A percentile compares a stretch with the other conserved stretches of the same genome.
phyloP scores from a whole-genome alignment of 1,140 invertebrate genomes.

The Holcopasites calliopsidis region DNA sequence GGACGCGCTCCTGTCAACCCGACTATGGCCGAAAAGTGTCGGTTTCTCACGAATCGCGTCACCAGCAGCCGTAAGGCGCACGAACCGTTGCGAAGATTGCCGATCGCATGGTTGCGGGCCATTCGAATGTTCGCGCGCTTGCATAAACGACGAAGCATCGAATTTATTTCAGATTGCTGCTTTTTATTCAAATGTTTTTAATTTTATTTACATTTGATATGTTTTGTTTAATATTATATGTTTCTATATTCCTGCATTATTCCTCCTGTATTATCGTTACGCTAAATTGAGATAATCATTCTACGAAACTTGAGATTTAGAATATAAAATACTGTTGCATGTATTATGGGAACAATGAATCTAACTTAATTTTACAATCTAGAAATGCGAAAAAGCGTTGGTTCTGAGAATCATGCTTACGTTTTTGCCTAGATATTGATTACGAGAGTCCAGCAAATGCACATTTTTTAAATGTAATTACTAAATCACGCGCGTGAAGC shows the following conservation, averaged over 20 bases:
- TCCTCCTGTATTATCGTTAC: no score
- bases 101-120: not conserved
- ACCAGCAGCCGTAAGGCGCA: not conserved
- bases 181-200: slow-evolving; percentile 12
- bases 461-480: not conserved
- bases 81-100: not conserved
- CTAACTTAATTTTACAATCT: not conserved
- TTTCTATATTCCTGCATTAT: not conserved
- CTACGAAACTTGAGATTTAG: not conserved
- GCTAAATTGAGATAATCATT: not conserved
- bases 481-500: no score
- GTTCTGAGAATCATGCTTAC: not conserved
- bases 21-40: not conserved
- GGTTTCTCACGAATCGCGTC: not conserved
- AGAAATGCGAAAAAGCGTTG: not conserved
- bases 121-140: not conserved
- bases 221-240: not conserved
- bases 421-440: not conserved
- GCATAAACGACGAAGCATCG: not conserved
- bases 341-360: not conserved
- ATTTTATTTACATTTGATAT: slow-evolving; percentile 33
- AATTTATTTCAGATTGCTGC: not conserved
- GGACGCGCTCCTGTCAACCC: not conserved
- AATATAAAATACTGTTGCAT: not conserved
- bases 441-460: not conserved